Conservation (phyloP, 1,140 invertebrate species). For the Ceratoteleas bidentatus region DNA sequence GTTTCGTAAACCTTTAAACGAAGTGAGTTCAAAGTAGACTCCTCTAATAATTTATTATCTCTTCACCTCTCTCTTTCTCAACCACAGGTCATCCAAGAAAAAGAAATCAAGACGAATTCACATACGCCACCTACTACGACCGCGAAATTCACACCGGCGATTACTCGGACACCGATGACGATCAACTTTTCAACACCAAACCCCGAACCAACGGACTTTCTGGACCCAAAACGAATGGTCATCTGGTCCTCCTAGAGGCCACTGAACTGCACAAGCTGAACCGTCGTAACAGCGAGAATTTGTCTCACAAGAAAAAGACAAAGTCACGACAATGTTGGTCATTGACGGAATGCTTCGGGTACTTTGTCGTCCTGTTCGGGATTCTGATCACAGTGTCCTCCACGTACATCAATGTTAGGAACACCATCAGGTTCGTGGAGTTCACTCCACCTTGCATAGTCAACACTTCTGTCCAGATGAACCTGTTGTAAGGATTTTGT, state of each 20-base stretch:
- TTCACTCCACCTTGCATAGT: slow-evolving; percentile 85
- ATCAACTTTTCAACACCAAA: slow-evolving; percentile 21
- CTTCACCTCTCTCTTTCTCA: slow-evolving; percentile 63
- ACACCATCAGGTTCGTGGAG: slow-evolving; percentile 82
- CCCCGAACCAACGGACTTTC: slow-evolving; percentile 42
- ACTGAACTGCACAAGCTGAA: slow-evolving; percentile 29
- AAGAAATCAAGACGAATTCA: slow-evolving; percentile 49
- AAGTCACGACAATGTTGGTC: slow-evolving; percentile 15
- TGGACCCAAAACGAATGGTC: slow-evolving; percentile 11
- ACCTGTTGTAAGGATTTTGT: slow-evolving; percentile 20
- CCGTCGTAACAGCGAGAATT: slow-evolving; percentile 5
- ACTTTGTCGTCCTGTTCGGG: slow-evolving; percentile 82
- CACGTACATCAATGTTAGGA: slow-evolving; percentile 84
- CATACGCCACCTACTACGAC: slow-evolving; percentile 74
- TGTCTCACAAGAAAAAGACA: not conserved
- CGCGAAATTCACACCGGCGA: slow-evolving; percentile 44
- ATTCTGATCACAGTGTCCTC: slow-evolving; percentile 82
- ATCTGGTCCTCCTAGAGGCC: slow-evolving; percentile 63
- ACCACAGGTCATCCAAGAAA: slow-evolving; percentile 27
- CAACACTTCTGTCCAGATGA: slow-evolving; percentile 75
- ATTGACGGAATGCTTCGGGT: slow-evolving; percentile 70
- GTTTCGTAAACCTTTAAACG: no score
- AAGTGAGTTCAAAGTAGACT: no score
- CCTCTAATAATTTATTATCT: no score
- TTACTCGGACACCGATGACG: slow-evolving; percentile 54